phyloP scores from a whole-genome alignment of 1,140 invertebrate species.

The Lanistes nyassanus region DNA sequence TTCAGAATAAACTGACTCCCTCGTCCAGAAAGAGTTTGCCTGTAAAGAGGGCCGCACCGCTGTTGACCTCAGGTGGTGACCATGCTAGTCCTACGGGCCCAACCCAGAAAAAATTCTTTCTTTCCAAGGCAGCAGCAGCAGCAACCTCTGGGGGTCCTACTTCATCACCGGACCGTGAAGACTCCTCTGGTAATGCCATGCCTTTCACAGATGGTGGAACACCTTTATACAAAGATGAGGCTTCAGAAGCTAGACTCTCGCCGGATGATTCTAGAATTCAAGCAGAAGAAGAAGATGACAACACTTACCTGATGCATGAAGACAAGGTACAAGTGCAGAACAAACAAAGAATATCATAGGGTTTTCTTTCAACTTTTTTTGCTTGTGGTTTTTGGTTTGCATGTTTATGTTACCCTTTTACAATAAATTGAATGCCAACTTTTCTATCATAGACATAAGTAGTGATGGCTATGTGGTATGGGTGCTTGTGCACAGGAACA shows the following conservation, averaged over 20 bases:
- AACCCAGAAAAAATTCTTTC: constrained; percentile 15
- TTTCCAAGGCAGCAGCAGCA: constrained; percentile 8
- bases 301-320: constrained; percentile 3
- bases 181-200: background rate
- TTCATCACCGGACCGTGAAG: background rate
- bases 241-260: constrained; percentile 15
- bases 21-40: constrained; percentile 21
- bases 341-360: too few species aligned
- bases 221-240: constrained; percentile 23
- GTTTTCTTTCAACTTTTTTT: background rate
- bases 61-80: constrained; percentile 3
- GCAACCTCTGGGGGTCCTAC: background rate
- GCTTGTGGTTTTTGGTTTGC: background rate
- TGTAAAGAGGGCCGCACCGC: constrained; percentile 10
- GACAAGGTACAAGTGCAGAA: constrained; percentile 8
- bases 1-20: constrained; percentile 3
- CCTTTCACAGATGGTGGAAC: background rate
- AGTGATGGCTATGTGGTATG: background rate
- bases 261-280: constrained; percentile 17
- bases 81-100: background rate
- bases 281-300: constrained; percentile 3
- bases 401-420: background rate
- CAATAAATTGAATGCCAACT: background rate
- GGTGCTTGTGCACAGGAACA: background rate
- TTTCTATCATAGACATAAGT: background rate